These are phyloP conservation scores for Rutilus rutilus DNA, from an alignment of 2,113 vertebrate species.

Conservation along the genomic window DNA sequence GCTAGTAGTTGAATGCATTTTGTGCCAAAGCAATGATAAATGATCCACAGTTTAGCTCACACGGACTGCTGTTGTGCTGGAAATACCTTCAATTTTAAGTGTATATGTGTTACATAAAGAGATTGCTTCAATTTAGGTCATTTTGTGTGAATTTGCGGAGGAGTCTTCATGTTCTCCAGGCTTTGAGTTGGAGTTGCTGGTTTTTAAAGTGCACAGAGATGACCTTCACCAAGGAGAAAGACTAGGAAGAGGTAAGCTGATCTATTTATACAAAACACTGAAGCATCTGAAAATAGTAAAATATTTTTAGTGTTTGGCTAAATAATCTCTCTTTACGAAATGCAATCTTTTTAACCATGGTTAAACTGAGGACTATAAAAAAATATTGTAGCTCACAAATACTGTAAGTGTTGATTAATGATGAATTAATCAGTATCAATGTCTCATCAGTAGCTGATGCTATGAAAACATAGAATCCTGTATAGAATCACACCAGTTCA, in stretches of 20 bases:
- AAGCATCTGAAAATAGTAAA: neutral
- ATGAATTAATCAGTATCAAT: no score
- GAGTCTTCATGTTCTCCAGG: conserved; percentile 65
- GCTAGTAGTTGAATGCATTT: neutral
- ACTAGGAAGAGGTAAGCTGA: conserved; percentile 71
- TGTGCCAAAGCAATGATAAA: neutral
- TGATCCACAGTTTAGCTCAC: neutral
- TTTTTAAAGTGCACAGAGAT: conserved; percentile 62
- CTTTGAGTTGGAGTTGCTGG: conserved; percentile 59
- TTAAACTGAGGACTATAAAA: no score
- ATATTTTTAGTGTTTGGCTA: no score
- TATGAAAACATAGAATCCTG: no score
- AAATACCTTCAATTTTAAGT: neutral
- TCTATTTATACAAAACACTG: neutral
- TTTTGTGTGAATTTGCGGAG: conserved; percentile 35
- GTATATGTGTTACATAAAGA: no score
- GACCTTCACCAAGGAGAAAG: conserved; percentile 26
- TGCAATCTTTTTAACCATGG: no score
- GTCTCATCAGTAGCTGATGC: no score
- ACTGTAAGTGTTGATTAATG: no score
- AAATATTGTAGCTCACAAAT: no score
- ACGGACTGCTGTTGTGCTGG: neutral
- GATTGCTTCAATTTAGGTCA: conserved; percentile 49
- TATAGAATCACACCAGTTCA: no score
- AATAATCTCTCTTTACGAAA: no score